Evolutionary conservation across 2,113 vertebrate species (phyloP).

Genomic region (Dromaius novaehollandiae): DNA sequence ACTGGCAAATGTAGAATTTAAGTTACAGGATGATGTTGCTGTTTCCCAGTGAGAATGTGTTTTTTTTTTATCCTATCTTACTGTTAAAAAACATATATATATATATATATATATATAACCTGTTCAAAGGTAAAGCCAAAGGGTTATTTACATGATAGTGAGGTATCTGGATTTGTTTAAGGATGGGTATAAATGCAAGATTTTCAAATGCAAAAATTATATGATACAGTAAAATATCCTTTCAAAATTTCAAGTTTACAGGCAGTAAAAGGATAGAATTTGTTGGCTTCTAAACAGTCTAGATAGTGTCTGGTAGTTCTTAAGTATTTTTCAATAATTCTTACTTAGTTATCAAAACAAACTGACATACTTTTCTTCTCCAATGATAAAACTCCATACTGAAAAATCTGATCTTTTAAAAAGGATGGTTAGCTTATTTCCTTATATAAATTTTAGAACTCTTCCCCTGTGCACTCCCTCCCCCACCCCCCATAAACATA

Average conservation of each 20-base stretch:
- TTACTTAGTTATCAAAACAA: not conserved
- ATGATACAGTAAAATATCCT: not conserved
- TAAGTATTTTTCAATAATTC: not conserved
- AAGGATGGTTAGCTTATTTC: not conserved
- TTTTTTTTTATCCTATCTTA: too few relatives aligned
- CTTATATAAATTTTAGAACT: not conserved
- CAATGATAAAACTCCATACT: not conserved
- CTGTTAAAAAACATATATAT: not conserved
- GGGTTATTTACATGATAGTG: not conserved
- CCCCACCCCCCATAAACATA: not conserved
- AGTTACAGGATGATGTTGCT: not conserved
- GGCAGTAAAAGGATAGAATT: not conserved
- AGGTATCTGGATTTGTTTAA: not conserved
- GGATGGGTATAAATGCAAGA: not conserved
- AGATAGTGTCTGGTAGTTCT: not conserved
- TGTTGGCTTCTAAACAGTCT: not conserved
- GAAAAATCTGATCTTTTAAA: not conserved
- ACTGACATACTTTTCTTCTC: not conserved
- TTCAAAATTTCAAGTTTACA: not conserved
- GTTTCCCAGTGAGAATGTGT: not conserved
- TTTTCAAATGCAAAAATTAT: not conserved
- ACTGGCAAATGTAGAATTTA: not conserved
- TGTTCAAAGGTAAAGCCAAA: not conserved
- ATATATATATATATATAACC: not conserved
- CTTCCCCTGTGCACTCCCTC: not conserved